Evolutionary conservation across 2,113 vertebrate genomes (phyloP), one percentile per base, ranked within the genome.

Genomic region (Macquaria ambigua): DNA sequence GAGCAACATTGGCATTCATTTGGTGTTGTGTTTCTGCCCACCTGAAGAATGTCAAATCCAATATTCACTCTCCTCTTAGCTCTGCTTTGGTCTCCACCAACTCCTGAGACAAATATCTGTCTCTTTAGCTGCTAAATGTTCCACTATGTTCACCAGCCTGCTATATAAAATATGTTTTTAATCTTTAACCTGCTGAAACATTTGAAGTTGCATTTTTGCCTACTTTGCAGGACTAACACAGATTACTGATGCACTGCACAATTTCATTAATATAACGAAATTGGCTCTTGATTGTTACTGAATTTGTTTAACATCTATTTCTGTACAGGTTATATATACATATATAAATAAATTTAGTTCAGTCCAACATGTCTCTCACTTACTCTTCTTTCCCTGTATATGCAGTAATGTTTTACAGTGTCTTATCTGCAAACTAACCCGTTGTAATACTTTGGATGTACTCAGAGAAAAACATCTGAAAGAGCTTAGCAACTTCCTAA

Each of bases 401-500:
- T 34, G 58, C 14, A 37, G 6, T 52, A 12, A 20, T 70, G 41
- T 39, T 25, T 52, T 59, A 11, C 23, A n/a, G 25, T 48, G 28
- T 66, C 48, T 46, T 21, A 64, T 25, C 31, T 28, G 15, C n/a
- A 62, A 39, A 66, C 21, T 31, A 16, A 55, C 8, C 6, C 67
- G 18, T 46, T 41, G 34, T 53, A 31, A 52, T 37, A 56, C 52
- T 8, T 55, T 46, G 66, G 46, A 69, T 31, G 34, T 18, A 64
- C 15, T 41, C 5, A 18, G 50, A 39, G 25, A 70, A 56, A 48
- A 78, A 58, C 67, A 50, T 72, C 59, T 68, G 48, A 77, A 83
- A 72, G 21, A 21, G 48, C 6, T 59, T 5, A 66, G 20, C 12
- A 62, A 14, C 11, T 56, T 66, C 48, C 2, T n/a, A 20, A 50